Base-by-base conservation (phyloP, 1,140 invertebrate species). In the Orchesella cincta region DNA sequence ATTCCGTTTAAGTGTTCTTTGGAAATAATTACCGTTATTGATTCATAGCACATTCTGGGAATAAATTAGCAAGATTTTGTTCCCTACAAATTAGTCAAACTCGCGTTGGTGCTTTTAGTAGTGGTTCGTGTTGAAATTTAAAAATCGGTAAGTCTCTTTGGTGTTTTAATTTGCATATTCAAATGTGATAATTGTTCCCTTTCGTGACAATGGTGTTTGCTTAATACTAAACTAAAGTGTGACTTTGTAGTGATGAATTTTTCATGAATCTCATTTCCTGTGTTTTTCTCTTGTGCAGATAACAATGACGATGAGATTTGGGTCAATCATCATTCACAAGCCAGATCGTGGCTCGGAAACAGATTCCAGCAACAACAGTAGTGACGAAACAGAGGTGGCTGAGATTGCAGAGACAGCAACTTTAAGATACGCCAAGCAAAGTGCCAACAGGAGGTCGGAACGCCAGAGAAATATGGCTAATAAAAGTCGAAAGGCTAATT, bases 301-400 rank as follows among this genome's bases (percentile, higher is more conserved):
- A 67, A 33, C 29, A 29, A 67, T 67, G 62, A 67, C 62, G 31
- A 26, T 67, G 12, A 67, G 62, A 67, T 67, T 67, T n/a, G 62
- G 62, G 8, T 67, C 62, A 29, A 67, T 67, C 62, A 33, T 67
- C 23, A 67, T 67, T 67, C 62, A 67, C 31, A 67, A 67, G 62
- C 62, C 62, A 31, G 62, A 67, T 14, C 62, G 2, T 14, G 33
- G 33, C 8, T 31, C 28, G 8, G 62, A 67, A 31, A 23, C 8
- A 2, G 62, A 67, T 31, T 31, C 8, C 62, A 33, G 26, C 28
- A 31, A 67, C 62, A 67, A 8, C 62, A 62, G 62, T n/a, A 33
- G 62, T 67, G 62, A 67, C 14, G 62, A 67, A 12, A 8, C 62
- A 16, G 62, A 67, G 62, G 31, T 67, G 12, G 62, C 62, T 26